Evolutionary conservation across 2,888 invertebrate genomes (phyloP).

Genomic region (Antheraea yamamai): DNA sequence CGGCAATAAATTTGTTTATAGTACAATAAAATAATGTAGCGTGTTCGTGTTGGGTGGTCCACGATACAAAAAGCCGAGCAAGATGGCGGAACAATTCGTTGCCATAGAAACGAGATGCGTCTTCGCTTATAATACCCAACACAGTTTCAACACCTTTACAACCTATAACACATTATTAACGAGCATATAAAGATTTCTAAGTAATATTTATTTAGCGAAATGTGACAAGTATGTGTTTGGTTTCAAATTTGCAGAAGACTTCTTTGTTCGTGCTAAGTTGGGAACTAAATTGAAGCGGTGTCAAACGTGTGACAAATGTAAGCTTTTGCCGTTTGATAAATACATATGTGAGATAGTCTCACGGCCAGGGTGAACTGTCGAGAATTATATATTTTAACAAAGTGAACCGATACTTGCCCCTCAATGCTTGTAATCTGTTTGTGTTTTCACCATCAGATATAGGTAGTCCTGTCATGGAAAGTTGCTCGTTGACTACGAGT

Average conservation of each 20-base stretch:
- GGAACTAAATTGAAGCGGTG: not conserved
- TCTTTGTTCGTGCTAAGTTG: not conserved
- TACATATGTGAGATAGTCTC: too few species aligned
- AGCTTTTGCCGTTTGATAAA: not conserved
- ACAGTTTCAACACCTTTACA: slow-evolving; percentile 22
- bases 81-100: slow-evolving; percentile 61
- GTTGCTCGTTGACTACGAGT: too few species aligned
- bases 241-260: not conserved
- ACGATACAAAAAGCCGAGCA: slow-evolving; percentile 63
- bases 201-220: not conserved
- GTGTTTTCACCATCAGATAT: too few species aligned
- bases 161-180: slow-evolving; percentile 10
- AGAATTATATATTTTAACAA: not conserved
- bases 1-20: slow-evolving; percentile 81
- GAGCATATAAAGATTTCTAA: not conserved
- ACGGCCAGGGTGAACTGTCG: not conserved
- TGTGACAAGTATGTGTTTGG: not conserved
- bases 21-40: slow-evolving; percentile 81
- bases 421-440: too few species aligned
- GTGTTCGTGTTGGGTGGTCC: slow-evolving; percentile 78
- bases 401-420: too few species aligned
- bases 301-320: not conserved
- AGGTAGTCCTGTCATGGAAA: too few species aligned
- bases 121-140: slow-evolving; percentile 17
- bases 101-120: slow-evolving; percentile 56